phyloP scores from a whole-genome alignment of 2,797 vertebrate genomes.

The Diglossa cyanea region DNA sequence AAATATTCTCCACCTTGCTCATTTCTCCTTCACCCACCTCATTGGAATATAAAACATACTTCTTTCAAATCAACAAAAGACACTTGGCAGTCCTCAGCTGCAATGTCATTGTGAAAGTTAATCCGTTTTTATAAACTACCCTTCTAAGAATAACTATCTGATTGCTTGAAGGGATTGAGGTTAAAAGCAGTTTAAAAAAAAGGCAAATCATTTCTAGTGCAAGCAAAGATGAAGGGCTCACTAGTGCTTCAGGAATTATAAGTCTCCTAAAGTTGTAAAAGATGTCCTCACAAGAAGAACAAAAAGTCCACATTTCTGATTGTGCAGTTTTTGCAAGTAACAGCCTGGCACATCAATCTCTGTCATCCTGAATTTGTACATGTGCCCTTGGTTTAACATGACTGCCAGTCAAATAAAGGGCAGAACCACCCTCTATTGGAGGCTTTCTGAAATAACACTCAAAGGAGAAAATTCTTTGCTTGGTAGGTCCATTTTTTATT shows the following conservation, averaged over 20 bases:
- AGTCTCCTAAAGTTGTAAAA: constrained; percentile 15
- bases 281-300: not conserved
- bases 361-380: not conserved
- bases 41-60: constrained; percentile 48
- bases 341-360: not conserved
- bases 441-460: not conserved
- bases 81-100: constrained; percentile 52
- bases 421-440: not conserved
- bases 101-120: constrained; percentile 65
- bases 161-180: constrained; percentile 60
- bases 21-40: constrained; percentile 4
- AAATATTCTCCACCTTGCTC: constrained; percentile 39
- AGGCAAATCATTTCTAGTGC: constrained; percentile 21
- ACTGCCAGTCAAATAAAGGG: not conserved
- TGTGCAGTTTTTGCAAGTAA: not conserved
- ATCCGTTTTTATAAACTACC: constrained; percentile 54
- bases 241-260: constrained; percentile 38
- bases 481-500: not conserved
- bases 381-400: not conserved
- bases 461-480: not conserved
- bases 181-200: constrained; percentile 50
- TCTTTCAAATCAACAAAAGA: constrained; percentile 42
- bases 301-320: not conserved
- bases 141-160: constrained; percentile 62
- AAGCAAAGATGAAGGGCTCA: constrained; percentile 39